Evolutionary conservation across 2,797 vertebrate genomes (phyloP), one percentile per base, ranked within the genome.

Genomic region (Coregonus suidteri): DNA sequence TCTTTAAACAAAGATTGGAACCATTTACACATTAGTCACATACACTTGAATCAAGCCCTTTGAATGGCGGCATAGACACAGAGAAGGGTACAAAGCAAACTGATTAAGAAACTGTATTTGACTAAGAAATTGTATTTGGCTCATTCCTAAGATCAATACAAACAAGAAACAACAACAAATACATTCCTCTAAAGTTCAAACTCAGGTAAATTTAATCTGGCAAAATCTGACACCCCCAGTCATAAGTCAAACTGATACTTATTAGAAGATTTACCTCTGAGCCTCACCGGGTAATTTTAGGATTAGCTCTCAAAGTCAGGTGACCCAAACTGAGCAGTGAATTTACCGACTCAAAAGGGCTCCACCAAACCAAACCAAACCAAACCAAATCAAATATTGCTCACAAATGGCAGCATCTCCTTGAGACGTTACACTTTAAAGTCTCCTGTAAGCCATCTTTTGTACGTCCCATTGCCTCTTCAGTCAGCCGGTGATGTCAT

Each of bases 1-100:
- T 76, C 67, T 54, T 75, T 76, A 74, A 74, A 75, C 65, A 79
- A 81, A 83, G 82, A 81, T 81, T 74, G 77, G 75, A 81, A 73
- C 75, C 65, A 56, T 74, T 69, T 70, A 75, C 72, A 34, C 31
- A 34, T 34, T 34, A 2, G 31, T 34, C 3, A 34, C 31, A 78
- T 34, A 2, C 31, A 34, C 31, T 34, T 34, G 31, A 34, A 34
- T 85, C 70, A 59, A 68, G 30, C 1, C 68, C 74, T 81, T 86
- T 85, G 84, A 83, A 69, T 37, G 37, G 37, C 78, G 31, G 77
- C 73, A 79, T 3, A 77, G 73, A 76, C 59, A 77, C 47, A 34
- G 47, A 75, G 18, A 15, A 37, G 51, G 51, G n/a, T 18, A n/a
- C 69, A 47, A 52, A 34, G 65, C 59, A 47, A 25, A 52, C 66